These are phyloP conservation scores for Sebastes melanostomus DNA, from an alignment of 2,797 vertebrate genomes.

Conservation along the genomic window DNA sequence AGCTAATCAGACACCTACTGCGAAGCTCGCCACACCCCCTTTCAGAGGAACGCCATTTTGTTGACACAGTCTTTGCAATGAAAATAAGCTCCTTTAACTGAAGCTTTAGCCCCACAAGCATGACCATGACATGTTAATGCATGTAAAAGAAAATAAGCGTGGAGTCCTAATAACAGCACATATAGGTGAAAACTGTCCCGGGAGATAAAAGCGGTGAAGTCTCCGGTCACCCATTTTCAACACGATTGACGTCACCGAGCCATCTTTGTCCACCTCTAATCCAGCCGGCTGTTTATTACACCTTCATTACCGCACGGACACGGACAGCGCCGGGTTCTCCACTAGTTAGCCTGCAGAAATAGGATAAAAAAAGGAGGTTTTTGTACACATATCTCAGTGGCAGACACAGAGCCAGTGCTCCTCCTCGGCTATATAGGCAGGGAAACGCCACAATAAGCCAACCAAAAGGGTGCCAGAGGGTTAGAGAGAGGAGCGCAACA, in stretches of 20 bases:
- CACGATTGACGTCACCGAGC: conserved; percentile 86
- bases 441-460: conserved; percentile 68
- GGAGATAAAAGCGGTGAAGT: background rate
- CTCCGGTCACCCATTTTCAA: conserved; percentile 69
- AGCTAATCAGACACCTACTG: conserved; percentile 28
- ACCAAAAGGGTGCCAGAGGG: conserved; percentile 73
- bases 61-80: conserved; percentile 61
- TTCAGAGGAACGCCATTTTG: conserved; percentile 82
- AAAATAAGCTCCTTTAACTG: conserved; percentile 52
- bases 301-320: conserved; percentile 75
- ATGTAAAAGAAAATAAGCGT: background rate
- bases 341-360: conserved; percentile 51
- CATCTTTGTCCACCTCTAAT: conserved; percentile 82
- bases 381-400: conserved; percentile 17
- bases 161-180: background rate
- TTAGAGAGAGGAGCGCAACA: conserved; percentile 72
- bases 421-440: conserved; percentile 66
- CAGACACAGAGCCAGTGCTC: conserved; percentile 46
- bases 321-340: conserved; percentile 60
- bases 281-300: conserved; percentile 80
- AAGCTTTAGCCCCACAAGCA: background rate
- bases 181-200: background rate
- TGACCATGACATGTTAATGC: background rate
- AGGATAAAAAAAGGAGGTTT: background rate
- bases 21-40: conserved; percentile 69